These are phyloP conservation scores for Ochotona curzoniae DNA, from an alignment of 2,113 vertebrate species.

Conservation along the genomic window DNA sequence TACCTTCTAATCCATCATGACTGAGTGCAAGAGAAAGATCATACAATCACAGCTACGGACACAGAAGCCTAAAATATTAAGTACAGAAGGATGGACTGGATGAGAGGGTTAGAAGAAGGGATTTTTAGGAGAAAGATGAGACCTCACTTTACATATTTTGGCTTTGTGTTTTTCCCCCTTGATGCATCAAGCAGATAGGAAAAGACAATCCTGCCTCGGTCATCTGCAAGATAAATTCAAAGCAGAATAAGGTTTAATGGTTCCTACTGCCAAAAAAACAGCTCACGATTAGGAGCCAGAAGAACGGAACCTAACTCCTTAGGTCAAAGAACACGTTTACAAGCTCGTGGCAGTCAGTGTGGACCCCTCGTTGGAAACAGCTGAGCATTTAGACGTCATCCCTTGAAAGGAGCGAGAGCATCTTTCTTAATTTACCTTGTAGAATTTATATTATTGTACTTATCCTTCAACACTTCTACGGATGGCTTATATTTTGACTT, in stretches of 20 bases:
- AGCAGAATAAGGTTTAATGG: background rate
- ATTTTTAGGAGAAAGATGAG: background rate
- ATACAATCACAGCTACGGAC: background rate
- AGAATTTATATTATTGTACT: background rate
- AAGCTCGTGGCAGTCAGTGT: fast-evolving
- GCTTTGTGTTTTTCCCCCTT: background rate
- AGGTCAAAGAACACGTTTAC: background rate
- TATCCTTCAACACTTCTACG: background rate
- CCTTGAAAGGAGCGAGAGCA: too few species aligned
- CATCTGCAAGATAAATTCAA: background rate
- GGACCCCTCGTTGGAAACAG: background rate
- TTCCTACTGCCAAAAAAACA: background rate
- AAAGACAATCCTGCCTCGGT: background rate
- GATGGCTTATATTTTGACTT: constrained; percentile 47
- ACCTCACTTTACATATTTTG: background rate
- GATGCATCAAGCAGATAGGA: background rate
- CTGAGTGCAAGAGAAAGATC: background rate
- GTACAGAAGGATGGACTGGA: background rate
- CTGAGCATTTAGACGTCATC: background rate
- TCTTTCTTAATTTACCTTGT: constrained; percentile 34
- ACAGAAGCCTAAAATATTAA: background rate
- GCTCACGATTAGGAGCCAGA: background rate
- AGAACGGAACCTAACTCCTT: background rate
- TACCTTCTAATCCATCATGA: background rate
- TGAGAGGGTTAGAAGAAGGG: background rate